phyloP scores from a whole-genome alignment of 2,113 vertebrate species.

The Oncorhynchus kisutch region DNA sequence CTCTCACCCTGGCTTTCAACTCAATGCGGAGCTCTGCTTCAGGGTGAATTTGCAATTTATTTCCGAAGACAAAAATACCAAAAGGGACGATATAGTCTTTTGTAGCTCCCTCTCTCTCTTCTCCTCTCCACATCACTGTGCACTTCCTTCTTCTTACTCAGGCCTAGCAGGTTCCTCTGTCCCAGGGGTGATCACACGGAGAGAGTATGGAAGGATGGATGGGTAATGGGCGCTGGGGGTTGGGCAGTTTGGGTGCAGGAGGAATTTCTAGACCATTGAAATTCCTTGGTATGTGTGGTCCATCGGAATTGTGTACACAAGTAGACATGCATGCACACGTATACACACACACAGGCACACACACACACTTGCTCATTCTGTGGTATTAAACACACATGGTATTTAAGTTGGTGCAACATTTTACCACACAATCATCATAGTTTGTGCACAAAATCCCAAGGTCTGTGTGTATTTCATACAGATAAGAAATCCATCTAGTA shows the following conservation, averaged over 20 bases:
- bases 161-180: constrained; percentile 24
- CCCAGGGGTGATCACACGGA: constrained; percentile 42
- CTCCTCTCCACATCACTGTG: constrained; percentile 48
- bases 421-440: not conserved
- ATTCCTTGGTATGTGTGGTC: constrained; percentile 9
- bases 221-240: constrained; percentile 35
- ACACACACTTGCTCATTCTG: not conserved
- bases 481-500: too few species aligned
- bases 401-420: constrained; percentile 20
- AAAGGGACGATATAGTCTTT: constrained; percentile 46
- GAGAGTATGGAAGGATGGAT: constrained; percentile 19
- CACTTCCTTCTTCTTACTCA: constrained; percentile 26
- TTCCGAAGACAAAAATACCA: constrained; percentile 49
- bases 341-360: not conserved
- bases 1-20: constrained; percentile 56
- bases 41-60: constrained; percentile 70
- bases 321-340: not conserved
- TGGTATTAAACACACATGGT: not conserved
- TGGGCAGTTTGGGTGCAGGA: constrained; percentile 4
- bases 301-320: constrained; percentile 10
- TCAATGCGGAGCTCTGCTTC: constrained; percentile 57
- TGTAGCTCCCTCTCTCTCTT: constrained; percentile 33
- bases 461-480: too few species aligned
- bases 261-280: constrained; percentile 38
- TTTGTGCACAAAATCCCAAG: not conserved